Evolutionary conservation across 2,888 invertebrate genomes (phyloP), one percentile per base, ranked within the genome.

Genomic region (Lasioglossum lativentre): DNA sequence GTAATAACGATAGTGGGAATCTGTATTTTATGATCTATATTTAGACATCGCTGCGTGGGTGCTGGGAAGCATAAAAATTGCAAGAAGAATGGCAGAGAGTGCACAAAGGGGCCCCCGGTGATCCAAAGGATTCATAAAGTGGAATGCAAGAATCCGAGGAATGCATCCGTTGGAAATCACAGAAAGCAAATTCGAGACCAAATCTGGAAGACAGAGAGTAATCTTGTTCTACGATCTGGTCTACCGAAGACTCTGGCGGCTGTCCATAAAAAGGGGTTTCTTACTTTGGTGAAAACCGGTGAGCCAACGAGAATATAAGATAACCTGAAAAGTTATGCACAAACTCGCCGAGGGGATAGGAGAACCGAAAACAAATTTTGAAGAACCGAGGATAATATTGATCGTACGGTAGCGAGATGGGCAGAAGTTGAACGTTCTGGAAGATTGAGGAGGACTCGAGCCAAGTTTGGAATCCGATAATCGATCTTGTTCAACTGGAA

Each of bases 121-220:
- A 8, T 38, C 34, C 66, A 1, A 40, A n/a, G 23, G n/a, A 68
- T 68, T 34, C 34, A 12, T 19, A 19, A n/a, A 12, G 68, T 0
- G 68, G 34, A 68, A 38, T n/a, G 23, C 12, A 40, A 68, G 68
- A 38, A 68, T 68, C 10, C 23, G 12, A 4, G 38, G 68, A 68
- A 68, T 68, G 34, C 12, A 5, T 23, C 23, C 12, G 38, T 23
- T 68, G 40, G 40, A 38, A 68, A 40, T 38, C 12, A 4, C 68
- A n/a, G 68, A 68, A 68, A 38, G 68, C 68, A 68, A 68, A 34
- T 68, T 14, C 34, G 38, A 68, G 23, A 38, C 68, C 68, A 68
- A 68, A 68, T 68, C 68, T 68, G 68, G 68, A 68, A 38, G 68
- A 66, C 30, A 19, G 68, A 68, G 40, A 38, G 68, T 68, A 38